Evolutionary conservation across 2,888 invertebrate genomes (phyloP), one percentile per base, ranked within the genome.

Genomic region (Melanargia galathea): DNA sequence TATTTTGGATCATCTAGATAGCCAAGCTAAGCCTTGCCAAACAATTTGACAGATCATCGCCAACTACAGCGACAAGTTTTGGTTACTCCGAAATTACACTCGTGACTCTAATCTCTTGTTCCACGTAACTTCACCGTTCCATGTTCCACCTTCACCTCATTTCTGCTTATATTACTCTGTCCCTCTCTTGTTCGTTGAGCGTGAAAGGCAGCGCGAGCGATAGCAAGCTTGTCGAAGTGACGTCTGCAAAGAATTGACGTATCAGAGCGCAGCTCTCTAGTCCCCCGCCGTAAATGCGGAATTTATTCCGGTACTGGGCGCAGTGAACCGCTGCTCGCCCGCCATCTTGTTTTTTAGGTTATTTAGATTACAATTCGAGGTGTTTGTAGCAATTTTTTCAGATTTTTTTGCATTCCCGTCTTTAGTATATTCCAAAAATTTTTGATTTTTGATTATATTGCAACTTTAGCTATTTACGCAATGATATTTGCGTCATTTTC

Each of bases 121-220:
- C 82, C 75, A 84, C 82, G 81, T 75, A 60, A 60, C 52, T 33
- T 63, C 54, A 56, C 72, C 73, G 72, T 73, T 73, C 77, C 72
- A 76, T 73, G 73, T 82, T 86, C 83, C 81, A 85, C 84, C 79
- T 84, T 85, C 84, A 86, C 84, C 83, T 80, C 78, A 72, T 70
- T 71, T 75, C 76, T 75, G 71, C 72, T 72, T n/a, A 67, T 57
- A 71, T 68, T 60, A 60, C 60, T 68, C 70, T 71, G 71, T 75
- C 70, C 60, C 71, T 76, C 65, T 84, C 78, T 45, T 68, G 67
- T 71, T 45, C 66, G 57, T 22, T 60, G 20, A 48, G 51, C 48
- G 57, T 8, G 35, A 57, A 56, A 43, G 46, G 57, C 63, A 48
- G 60, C 45, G 64, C 63, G 64, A 8, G 69, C 67, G 79, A 81